Evolutionary conservation across 64 coral and sea anemone species (phyloP).

Genomic region (Pocillopora damicornis): DNA sequence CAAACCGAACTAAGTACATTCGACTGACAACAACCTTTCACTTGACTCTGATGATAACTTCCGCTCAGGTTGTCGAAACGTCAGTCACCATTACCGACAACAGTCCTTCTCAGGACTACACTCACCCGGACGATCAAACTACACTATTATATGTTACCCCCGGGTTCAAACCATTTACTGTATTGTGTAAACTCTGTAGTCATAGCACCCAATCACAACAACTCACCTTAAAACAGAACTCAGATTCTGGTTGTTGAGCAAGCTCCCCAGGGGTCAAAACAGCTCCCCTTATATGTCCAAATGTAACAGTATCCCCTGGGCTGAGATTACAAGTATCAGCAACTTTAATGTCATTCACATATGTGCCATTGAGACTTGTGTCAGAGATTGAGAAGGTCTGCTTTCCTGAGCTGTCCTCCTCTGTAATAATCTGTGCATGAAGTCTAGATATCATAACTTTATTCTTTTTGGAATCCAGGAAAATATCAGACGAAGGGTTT

Average conservation of each 20-base stretch:
- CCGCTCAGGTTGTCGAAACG: too few species aligned
- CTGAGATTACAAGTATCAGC: constrained; percentile 58
- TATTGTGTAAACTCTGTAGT: constrained; percentile 20
- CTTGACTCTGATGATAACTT: too few species aligned
- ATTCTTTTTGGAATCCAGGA: constrained; percentile 68
- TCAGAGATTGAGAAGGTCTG: constrained; percentile 74
- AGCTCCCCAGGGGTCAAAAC: constrained; percentile 50
- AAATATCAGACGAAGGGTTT: constrained; percentile 70
- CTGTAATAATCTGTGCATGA: constrained; percentile 75
- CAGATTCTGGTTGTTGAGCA: constrained; percentile 69
- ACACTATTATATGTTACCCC: too few species aligned
- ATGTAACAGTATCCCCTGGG: constrained; percentile 74
- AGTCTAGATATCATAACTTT: constrained; percentile 96
- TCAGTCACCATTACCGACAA: too few species aligned
- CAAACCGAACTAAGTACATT: too few species aligned
- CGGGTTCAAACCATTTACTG: too few species aligned
- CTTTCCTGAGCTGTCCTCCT: constrained; percentile 20
- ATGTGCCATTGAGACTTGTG: constrained; percentile 93
- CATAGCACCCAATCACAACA: neutral
- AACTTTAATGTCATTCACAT: constrained; percentile 88
- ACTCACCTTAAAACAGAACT: constrained; percentile 87
- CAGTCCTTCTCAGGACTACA: too few species aligned
- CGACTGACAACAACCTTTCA: too few species aligned
- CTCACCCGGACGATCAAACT: too few species aligned
- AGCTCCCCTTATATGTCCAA: constrained; percentile 89